Base-by-base conservation (phyloP, 2,888 invertebrate genomes). In the Dichetophora obliterata region DNA sequence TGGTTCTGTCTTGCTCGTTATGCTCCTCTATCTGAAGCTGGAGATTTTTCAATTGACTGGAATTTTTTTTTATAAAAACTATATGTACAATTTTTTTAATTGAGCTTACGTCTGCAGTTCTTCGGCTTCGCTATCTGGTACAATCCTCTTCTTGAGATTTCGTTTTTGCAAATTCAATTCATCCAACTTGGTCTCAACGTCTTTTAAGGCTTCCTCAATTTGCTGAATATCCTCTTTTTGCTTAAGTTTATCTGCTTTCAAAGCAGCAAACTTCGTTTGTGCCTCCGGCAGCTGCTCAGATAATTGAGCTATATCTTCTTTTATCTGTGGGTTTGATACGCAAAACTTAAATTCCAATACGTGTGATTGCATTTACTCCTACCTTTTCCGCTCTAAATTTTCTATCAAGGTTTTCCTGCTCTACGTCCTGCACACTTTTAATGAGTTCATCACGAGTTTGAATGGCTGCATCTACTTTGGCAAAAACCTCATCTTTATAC, bases 401-500 rank as follows among this genome's bases (percentile, higher is more conserved):
- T 2, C 79, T 76, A 6, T 82, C 77, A 5, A 82, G 78, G 43
- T 84, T 76, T 24, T 86, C 84, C 0, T 79, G 75, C 6, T 79
- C 78, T 16, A 81, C 81, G 1, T 80, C 71, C 0, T 81, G 66
- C 75, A 2, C 65, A 19, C 61, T 59, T 27, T 34, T 69, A 9
- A 65, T 50, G 0, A 85, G 69, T 0, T 82, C 80, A 6, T 85
- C 82, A 0, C 81, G 81, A 48, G 81, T 76, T 24, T 78, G 80
- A 11, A 84, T 76, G 43, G 76, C 75, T 0, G 83, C 82, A 5
- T 78, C 78, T 0, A 85, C 84, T 8, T 83, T 81, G 0, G 80
- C 78, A 3, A 87, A 79, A 5, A 89, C 80, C 3, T 83, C 81
- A 11, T 83, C 84, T 54, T 86, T 88, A 24, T 85, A 85, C 82